Evolutionary conservation across 2,113 vertebrate genomes (phyloP), one percentile per base, ranked within the genome.

Genomic region (Tychaedon coryphoeus): DNA sequence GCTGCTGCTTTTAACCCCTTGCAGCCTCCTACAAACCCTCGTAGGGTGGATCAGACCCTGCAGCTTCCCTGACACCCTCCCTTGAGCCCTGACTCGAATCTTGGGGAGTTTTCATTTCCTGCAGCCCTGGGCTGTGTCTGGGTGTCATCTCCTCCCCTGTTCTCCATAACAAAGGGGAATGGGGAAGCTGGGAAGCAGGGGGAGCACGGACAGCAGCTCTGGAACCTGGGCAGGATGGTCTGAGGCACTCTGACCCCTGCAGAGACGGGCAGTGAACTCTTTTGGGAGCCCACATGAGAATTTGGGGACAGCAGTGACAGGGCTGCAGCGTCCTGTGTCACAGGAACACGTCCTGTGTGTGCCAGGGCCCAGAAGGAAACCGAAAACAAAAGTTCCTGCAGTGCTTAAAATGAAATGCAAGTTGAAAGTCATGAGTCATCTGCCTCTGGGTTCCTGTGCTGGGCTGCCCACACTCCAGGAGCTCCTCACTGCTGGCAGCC

Each of bases 341-440:
- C 69, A 17, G 65, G 33, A 70, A 16, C 50, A 51, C 9, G 14
- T 28, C 50, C 50, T 29, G 50, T 17, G 26, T 29, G 75, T 38
- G 47, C 31, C 53, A 65, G 58, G 50, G 13, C 8, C 5, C 9
- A 48, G 69, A 66, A 45, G 24, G 57, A 89, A 93, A 97, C 38
- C 1, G 70, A 97, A 97, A 96, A 76, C 40, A 88, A 91, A 96
- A 92, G 58, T 42, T 61, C 20, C 34, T 29, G 14, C 38, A 25
- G 38, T 0, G 16, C n/a, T 61, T 25, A 7, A 17, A 47, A 19
- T 0, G 6, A 54, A 61, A 31, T 3, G 5, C 3, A 9, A 19
- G 6, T 2, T 10, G 61, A 26, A 62, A 47, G 5, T 12, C 24
- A 2, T 34, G 87, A 89, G 20, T 69, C 62, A 54, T 10, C n/a